These are phyloP conservation scores for Zelostemma sp. DNA, from an alignment of 1,140 invertebrate species.

Conservation along the genomic window DNA sequence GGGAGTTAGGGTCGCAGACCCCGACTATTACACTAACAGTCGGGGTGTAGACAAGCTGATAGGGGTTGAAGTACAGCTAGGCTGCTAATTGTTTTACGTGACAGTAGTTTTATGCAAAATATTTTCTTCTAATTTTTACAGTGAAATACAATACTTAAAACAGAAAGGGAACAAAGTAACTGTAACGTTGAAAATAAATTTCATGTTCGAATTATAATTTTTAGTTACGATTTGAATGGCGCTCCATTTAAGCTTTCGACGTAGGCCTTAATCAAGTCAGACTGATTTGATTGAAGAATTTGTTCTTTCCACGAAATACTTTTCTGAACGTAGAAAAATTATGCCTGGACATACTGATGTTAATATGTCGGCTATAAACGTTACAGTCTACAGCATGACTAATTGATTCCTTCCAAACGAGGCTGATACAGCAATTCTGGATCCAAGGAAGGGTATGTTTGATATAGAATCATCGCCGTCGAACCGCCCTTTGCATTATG, in stretches of 20 bases:
- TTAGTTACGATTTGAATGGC: too few species aligned
- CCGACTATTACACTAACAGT: slow-evolving; percentile 59
- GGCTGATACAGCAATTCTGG: slow-evolving; percentile 31
- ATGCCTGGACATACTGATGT: slow-evolving; percentile 14
- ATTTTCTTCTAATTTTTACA: slow-evolving; percentile 48
- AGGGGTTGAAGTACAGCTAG: slow-evolving; percentile 47
- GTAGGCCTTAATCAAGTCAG: too few species aligned
- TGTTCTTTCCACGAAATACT: too few species aligned
- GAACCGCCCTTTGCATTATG: slow-evolving; percentile 57
- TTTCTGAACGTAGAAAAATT: not conserved
- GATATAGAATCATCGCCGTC: slow-evolving; percentile 12
- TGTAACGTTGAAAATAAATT: slow-evolving; percentile 36
- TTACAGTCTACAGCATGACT: slow-evolving; percentile 51
- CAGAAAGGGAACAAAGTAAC: slow-evolving; percentile 29
- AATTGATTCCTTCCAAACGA: slow-evolving; percentile 60
- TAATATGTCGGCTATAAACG: slow-evolving; percentile 40
- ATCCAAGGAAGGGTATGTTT: slow-evolving; percentile 26
- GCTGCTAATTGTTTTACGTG: slow-evolving; percentile 58
- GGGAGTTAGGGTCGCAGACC: slow-evolving; percentile 47
- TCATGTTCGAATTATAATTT: too few species aligned
- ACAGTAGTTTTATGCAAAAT: slow-evolving; percentile 50
- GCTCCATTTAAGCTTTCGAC: too few species aligned
- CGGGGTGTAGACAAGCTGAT: slow-evolving; percentile 57
- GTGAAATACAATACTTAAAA: slow-evolving; percentile 35
- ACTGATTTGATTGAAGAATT: too few species aligned